Evolutionary conservation across 2,888 invertebrate species (phyloP).

Genomic region (Apoda limacodes): DNA sequence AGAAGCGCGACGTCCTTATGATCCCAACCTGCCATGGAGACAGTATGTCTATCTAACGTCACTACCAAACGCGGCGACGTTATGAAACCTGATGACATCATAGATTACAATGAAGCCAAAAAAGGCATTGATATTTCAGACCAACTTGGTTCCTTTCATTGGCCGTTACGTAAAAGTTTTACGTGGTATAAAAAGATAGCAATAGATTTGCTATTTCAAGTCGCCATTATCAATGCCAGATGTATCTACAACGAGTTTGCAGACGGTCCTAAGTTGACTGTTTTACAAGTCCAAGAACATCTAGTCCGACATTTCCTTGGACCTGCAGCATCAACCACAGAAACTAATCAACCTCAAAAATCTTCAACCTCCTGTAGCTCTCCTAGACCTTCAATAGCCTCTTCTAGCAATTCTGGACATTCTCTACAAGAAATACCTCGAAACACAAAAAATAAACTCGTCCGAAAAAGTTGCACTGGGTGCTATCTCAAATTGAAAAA

Average conservation of each 20-base stretch:
- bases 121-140: conserved; percentile 19
- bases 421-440: no score
- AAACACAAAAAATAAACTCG: conserved; percentile 11
- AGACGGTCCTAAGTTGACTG: conserved; percentile 12
- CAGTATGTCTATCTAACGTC: no score
- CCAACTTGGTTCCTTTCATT: no score
- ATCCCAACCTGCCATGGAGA: no score
- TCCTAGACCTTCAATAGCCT: conserved; percentile 17
- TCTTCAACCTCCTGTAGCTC: no score
- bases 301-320: no score
- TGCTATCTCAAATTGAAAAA: no score
- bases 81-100: conserved; percentile 9
- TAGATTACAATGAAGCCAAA: conserved; percentile 19
- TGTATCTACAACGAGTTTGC: no score
- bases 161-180: conserved; percentile 18
- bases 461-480: conserved; percentile 17
- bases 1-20: no score
- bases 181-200: conserved; percentile 19
- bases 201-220: no score
- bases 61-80: conserved; percentile 7
- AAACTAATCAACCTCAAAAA: conserved; percentile 16
- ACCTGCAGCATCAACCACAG: conserved; percentile 15
- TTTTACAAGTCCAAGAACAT: conserved; percentile 18
- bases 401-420: no score
- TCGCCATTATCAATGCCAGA: no score